Evolutionary conservation across 2,888 invertebrate genomes (phyloP), one percentile per base, ranked within the genome.

Genomic region (Willowsia nigromaculata): DNA sequence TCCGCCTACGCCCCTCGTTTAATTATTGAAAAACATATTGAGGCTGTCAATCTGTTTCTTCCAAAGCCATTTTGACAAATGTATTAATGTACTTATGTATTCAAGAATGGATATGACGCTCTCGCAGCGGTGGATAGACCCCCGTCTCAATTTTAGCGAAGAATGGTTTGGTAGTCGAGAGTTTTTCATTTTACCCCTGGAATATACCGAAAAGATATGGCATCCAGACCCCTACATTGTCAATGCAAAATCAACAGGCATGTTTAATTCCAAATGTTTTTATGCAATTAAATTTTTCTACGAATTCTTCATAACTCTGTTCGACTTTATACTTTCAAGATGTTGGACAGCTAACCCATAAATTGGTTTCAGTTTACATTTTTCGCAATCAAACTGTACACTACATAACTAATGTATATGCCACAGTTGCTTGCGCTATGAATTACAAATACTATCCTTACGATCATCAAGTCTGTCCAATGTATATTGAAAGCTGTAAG

Each of bases 401-500:
- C 5, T 90, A 43, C 40, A 85, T 90, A 1, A 76, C 83, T 7
- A 84, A 85, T 80, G 81, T 91, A 9, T 90, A 89, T 50, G 91
- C 89, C 7, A 90, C 91, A 59, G 85, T 90, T 37, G 90, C 88
- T 53, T 90, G 90, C 56, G 85, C 88, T 22, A 90, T 90, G 90
- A 89, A 90, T 22, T 90, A 87, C 43, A 65, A 68, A 5, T 88
- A 88, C 56, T 87, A 83, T 37, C 97, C 97, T 37, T 97, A 97
- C 96, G 97, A 97, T 93, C 96, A 97, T 93, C 97, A 97, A 95
- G 96, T 96, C 50, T 97, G 97, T 93, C 97, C 97, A 7, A 96
- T 97, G 93, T 96, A 96, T 93, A 96, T 97, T 90, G 97, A 97
- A 94, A 97, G 97, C 93, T 97, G 97, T 97, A 94, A 96, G 97